phyloP scores from a whole-genome alignment of 2,113 vertebrate genomes.

The Columba janthina region DNA sequence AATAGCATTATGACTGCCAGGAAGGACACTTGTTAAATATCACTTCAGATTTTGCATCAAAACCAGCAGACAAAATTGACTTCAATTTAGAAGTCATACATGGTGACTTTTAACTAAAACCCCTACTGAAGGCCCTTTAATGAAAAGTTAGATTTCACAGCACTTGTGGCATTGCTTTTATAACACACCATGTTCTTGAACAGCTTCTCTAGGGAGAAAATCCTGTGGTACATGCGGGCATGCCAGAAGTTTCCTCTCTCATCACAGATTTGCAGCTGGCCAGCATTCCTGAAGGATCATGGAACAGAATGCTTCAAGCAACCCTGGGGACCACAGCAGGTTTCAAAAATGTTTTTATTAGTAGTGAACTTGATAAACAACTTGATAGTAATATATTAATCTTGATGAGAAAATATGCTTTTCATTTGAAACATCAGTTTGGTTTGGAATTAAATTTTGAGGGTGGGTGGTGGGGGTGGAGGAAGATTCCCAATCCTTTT shows the following conservation, averaged over 20 bases:
- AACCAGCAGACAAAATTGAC: conserved; percentile 44
- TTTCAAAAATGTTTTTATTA: conserved; percentile 52
- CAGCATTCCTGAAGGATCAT: conserved; percentile 49
- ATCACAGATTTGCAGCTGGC: conserved; percentile 29
- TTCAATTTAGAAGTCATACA: conserved; percentile 46
- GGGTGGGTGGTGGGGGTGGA: not conserved
- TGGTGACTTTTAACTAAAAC: conserved; percentile 40
- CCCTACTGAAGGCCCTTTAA: not conserved
- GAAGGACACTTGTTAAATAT: conserved; percentile 9
- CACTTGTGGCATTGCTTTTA: conserved; percentile 8
- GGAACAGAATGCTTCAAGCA: conserved; percentile 32
- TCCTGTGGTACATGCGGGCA: conserved; percentile 16
- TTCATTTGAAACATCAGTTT: not conserved
- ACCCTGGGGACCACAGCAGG: not conserved
- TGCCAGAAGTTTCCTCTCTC: conserved; percentile 43
- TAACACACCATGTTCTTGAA: conserved; percentile 53
- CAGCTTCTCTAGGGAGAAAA: conserved; percentile 52
- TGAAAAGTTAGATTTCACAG: conserved; percentile 37
- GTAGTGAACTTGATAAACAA: conserved; percentile 40
- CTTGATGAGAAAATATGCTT: conserved; percentile 18
- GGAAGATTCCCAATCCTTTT: not conserved
- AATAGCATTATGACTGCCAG: not conserved
- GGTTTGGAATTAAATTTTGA: not conserved
- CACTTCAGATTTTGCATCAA: conserved; percentile 37
- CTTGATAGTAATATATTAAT: conserved; percentile 28